Evolutionary conservation across 2,888 invertebrate species (phyloP).

Genomic region (Apoda limacodes): DNA sequence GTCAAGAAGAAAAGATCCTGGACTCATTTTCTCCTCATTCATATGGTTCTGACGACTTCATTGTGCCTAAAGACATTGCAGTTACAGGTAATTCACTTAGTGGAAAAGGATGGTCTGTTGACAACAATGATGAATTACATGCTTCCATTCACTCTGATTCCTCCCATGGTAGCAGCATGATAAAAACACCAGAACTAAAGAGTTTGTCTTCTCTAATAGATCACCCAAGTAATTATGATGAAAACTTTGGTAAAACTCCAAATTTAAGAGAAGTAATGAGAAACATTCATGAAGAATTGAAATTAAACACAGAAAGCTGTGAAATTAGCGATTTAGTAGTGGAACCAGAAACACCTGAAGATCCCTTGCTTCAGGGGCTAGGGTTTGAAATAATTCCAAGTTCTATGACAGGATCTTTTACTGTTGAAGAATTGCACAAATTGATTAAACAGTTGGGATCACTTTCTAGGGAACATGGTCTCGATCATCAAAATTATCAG

Average conservation of each 20-base stretch:
- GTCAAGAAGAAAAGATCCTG: constrained; percentile 31
- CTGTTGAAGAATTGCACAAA: constrained; percentile 65
- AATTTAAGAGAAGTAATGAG: constrained; percentile 74
- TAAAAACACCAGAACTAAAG: constrained; percentile 62
- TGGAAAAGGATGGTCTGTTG: constrained; percentile 75
- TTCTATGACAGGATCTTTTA: constrained; percentile 62
- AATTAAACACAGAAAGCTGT: constrained; percentile 42
- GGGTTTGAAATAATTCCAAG: constrained; percentile 72
- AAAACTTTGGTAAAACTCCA: constrained; percentile 38
- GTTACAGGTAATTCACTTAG: constrained; percentile 74
- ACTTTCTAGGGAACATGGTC: constrained; percentile 81
- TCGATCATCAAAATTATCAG: constrained; percentile 88
- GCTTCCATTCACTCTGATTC: constrained; percentile 61
- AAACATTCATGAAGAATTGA: constrained; percentile 53
- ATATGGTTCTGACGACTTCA: constrained; percentile 42
- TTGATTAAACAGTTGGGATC: constrained; percentile 76
- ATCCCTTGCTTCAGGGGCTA: constrained; percentile 52
- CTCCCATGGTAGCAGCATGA: constrained; percentile 60
- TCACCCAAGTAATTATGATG: constrained; percentile 42
- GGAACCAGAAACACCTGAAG: constrained; percentile 38
- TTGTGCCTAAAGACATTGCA: constrained; percentile 37
- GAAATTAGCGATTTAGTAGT: constrained; percentile 36
- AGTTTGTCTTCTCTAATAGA: constrained; percentile 57
- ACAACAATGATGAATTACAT: constrained; percentile 67
- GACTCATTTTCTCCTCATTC: constrained; percentile 38